Evolutionary conservation across 2,888 invertebrate genomes (phyloP).

Genomic region (Cecidostiba fungosa): DNA sequence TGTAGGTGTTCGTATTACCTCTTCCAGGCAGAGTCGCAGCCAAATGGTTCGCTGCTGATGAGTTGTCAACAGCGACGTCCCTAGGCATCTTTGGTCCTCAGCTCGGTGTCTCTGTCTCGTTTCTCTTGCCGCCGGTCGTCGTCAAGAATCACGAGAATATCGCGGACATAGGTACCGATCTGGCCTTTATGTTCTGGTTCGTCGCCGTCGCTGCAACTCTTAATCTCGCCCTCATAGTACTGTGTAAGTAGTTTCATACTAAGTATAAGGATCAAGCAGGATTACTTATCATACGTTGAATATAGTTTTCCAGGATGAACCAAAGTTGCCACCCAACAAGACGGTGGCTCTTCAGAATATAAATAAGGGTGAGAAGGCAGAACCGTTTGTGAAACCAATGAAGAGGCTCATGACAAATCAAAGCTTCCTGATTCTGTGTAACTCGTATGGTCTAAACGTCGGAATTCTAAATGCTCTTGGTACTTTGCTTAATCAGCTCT

Average conservation of each 20-base stretch:
- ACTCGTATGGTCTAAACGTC: conserved; percentile 87
- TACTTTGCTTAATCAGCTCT: conserved; percentile 83
- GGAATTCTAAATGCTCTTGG: conserved; percentile 88
- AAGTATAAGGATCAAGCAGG: neutral
- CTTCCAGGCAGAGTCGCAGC: conserved; percentile 87
- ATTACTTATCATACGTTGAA: neutral
- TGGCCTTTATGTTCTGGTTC: conserved; percentile 72
- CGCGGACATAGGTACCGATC: conserved; percentile 80
- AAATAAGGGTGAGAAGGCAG: conserved; percentile 63
- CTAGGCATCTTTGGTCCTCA: conserved; percentile 88
- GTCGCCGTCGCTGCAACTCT: conserved; percentile 81
- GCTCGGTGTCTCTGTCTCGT: conserved; percentile 87
- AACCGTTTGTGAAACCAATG: conserved; percentile 75
- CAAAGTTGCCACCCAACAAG: conserved; percentile 82
- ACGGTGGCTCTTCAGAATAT: conserved; percentile 73
- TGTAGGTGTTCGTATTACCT: conserved; percentile 84
- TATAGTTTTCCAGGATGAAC: conserved; percentile 83
- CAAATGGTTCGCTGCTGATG: conserved; percentile 85
- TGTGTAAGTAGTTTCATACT: conserved; percentile 76
- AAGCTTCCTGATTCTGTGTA: conserved; percentile 82
- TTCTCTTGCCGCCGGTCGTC: conserved; percentile 85
- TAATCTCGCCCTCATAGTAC: conserved; percentile 82
- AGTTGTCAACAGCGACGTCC: conserved; percentile 86
- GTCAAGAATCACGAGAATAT: conserved; percentile 80
- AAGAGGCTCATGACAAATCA: conserved; percentile 82